These are phyloP conservation scores for Rhombomys opimus DNA, from an alignment of 2,113 vertebrate species.

Conservation along the genomic window DNA sequence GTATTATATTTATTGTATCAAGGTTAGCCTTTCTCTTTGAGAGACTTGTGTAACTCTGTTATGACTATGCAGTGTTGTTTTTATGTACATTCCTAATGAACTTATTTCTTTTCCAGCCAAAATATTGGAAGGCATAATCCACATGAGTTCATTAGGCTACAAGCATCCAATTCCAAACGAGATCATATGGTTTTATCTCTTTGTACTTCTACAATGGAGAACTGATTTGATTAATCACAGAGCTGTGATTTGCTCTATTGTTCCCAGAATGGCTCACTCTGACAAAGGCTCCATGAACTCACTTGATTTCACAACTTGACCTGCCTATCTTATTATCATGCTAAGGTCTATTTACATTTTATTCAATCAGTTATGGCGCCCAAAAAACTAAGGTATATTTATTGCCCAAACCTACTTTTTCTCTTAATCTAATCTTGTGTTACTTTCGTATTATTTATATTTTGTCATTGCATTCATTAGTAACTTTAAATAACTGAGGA, in stretches of 20 bases:
- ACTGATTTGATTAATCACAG: conserved; percentile 87
- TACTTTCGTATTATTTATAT: conserved; percentile 12
- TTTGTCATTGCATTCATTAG: background rate
- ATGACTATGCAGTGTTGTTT: background rate
- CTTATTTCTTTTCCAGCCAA: conserved; percentile 74
- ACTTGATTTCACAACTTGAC: conserved; percentile 54
- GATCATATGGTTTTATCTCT: conserved; percentile 83
- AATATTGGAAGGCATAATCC: conserved; percentile 80
- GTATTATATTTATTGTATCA: background rate
- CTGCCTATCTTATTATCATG: conserved; percentile 65
- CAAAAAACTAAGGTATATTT: background rate
- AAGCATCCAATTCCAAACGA: conserved; percentile 84
- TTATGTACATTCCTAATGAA: conserved; percentile 50
- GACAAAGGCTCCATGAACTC: conserved; percentile 78
- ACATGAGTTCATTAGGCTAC: conserved; percentile 81
- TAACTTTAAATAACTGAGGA: background rate
- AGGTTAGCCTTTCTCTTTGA: background rate
- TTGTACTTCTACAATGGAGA: conserved; percentile 83
- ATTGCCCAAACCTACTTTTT: background rate
- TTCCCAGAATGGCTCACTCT: conserved; percentile 77
- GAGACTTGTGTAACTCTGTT: background rate
- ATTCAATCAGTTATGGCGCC: conserved; percentile 55
- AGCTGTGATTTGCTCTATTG: conserved; percentile 83
- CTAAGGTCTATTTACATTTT: conserved; percentile 50
- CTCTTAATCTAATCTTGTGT: background rate